Percentiles rank a stretch among this genome's conserved stretches.
Conservation (phyloP, 1,140 invertebrate species). For the Bombus ignitus region DNA sequence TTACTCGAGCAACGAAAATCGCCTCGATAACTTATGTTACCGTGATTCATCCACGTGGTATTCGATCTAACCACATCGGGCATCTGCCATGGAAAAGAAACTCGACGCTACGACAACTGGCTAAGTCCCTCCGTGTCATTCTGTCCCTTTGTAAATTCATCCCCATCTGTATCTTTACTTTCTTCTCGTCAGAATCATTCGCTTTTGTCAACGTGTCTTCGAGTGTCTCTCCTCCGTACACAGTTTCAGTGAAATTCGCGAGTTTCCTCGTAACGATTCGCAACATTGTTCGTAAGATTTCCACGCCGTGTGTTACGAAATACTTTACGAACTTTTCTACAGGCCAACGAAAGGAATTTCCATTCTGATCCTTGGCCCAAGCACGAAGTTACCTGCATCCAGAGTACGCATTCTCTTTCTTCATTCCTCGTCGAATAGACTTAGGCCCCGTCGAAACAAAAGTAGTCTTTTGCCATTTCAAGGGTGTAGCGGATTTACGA, state of each 20-base stretch:
- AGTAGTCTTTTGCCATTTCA: slow-evolving; percentile 68
- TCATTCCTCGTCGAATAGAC: slow-evolving; percentile 46
- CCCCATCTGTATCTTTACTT: neutral
- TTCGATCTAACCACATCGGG: neutral
- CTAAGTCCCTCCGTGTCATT: neutral
- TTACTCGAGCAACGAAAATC: neutral
- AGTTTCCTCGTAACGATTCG: neutral
- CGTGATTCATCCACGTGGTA: neutral
- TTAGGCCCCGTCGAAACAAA: slow-evolving; percentile 70
- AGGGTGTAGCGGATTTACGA: slow-evolving; percentile 44
- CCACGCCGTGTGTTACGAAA: neutral
- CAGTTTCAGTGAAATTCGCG: neutral
- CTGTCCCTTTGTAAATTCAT: neutral
- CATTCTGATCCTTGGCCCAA: neutral
- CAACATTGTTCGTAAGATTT: neutral
- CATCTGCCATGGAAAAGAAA: neutral
- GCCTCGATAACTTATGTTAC: neutral
- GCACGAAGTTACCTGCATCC: slow-evolving; percentile 10
- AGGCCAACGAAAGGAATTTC: accelerated
- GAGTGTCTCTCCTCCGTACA: too few relatives aligned
- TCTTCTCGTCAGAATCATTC: neutral
- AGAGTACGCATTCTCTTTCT: neutral
- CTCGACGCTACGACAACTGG: too few relatives aligned
- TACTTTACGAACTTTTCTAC: neutral
- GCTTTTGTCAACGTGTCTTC: neutral